Evolutionary conservation across 2,888 invertebrate genomes (phyloP), one percentile per base, ranked within the genome.

Genomic region (Drosophila ezoana): DNA sequence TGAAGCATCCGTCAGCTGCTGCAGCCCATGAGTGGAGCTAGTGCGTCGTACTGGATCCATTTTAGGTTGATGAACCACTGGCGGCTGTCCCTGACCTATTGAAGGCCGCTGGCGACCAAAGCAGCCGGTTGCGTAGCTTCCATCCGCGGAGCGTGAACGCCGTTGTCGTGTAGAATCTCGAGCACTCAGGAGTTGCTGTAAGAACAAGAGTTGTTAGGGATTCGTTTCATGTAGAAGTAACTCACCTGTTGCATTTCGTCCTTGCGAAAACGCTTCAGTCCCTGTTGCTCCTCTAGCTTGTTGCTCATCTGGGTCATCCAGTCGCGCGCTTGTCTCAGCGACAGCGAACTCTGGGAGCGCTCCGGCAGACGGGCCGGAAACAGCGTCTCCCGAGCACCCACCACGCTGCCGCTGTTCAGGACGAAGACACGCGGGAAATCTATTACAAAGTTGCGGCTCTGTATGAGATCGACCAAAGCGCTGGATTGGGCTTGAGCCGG

Each of bases 301-400:
- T 91, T 92, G 13, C 81, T 88, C 74, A 91, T 86, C 11, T 79
- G 79, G 35, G 72, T 62, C 79, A 89, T 82, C 83, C 90, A 84
- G 32, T 90, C 88, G 20, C 88, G 87, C 3, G 90, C 86, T 14
- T 89, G 85, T 0, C 86, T 67, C 72, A 90, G 76, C 13, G 92
- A 91, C 54, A 92, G 57, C 2, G 91, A 90, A 10, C 92, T 92
- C 59, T 92, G 91, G 5, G 92, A 92, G 20, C 92, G 89, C 33
- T 91, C 91, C 0, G 91, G 91, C 53, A 91, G 48, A 0, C 87
- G 78, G 33, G 72, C 47, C 0, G 78, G 81, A 40, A 90, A 90
- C 2, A 89, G 68, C 0, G 82, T 67, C n/a, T 84, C 90, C 4
- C 90, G 76, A n/a, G 84, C 85, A 1, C 86, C 87, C 0, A 84